Conservation (phyloP, 2,797 vertebrate genomes). For the Poeciliopsis presidionis region DNA sequence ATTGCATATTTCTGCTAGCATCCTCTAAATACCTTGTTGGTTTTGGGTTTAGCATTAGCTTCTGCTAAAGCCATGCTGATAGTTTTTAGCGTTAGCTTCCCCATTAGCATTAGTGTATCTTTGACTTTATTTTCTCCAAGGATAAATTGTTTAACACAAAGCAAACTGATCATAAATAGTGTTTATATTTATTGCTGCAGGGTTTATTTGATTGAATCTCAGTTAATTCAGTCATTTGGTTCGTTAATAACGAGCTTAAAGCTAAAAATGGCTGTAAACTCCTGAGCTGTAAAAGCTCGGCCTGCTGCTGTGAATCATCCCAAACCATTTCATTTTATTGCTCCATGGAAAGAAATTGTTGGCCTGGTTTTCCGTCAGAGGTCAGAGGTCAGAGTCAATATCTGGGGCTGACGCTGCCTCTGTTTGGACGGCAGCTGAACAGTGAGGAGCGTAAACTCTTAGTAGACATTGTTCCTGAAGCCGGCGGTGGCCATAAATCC, state of each 20-base stretch:
- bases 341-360: conserved; percentile 10
- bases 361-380: conserved; percentile 7
- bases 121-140: no score
- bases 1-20: no score
- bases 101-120: no score
- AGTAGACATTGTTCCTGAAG: conserved; percentile 1
- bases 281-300: neutral
- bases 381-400: conserved; percentile 51
- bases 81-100: no score
- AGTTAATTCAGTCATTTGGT: neutral
- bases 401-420: conserved; percentile 36
- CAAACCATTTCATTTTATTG: neutral
- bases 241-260: neutral
- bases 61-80: no score
- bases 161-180: no score
- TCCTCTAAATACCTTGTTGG: no score
- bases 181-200: no score
- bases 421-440: conserved; percentile 17
- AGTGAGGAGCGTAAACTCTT: conserved; percentile 3
- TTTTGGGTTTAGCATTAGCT: no score
- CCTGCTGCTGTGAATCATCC: neutral
- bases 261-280: neutral
- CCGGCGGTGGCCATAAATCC: conserved; percentile 47
- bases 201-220: no score
- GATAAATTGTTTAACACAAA: no score